phyloP scores from a whole-genome alignment of 2,113 vertebrate genomes.

The Pogona vitticeps region DNA sequence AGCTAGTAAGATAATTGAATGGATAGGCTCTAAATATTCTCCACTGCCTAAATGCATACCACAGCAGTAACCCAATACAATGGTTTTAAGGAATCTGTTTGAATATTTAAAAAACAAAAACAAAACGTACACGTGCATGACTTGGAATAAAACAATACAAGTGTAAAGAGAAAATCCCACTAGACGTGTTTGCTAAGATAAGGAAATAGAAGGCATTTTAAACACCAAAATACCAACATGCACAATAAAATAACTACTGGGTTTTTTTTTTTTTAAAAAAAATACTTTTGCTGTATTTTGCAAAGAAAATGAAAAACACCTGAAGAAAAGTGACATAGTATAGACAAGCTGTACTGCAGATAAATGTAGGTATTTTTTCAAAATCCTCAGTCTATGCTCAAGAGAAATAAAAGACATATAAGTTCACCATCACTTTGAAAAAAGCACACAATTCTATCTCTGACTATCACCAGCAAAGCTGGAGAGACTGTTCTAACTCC shows the following conservation, averaged over 20 bases:
- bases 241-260: not conserved
- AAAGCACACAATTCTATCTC: not conserved
- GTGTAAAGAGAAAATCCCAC: not conserved
- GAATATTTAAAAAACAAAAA: too few species aligned
- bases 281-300: not conserved
- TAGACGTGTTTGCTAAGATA: not conserved
- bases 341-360: not conserved
- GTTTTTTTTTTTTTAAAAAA: too few species aligned
- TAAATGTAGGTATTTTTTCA: not conserved
- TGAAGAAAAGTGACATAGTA: too few species aligned
- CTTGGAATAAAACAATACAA: not conserved
- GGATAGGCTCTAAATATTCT: not conserved
- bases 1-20: not conserved
- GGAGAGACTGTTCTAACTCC: constrained; percentile 33
- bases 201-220: not conserved
- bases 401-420: not conserved
- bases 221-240: too few species aligned
- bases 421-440: accelerated
- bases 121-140: not conserved
- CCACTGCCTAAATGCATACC: not conserved
- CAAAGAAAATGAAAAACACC: not conserved
- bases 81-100: not conserved
- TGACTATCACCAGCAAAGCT: constrained; percentile 9
- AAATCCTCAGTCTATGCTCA: not conserved
- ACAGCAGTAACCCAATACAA: too few species aligned